These are phyloP conservation scores for Anabas testudineus DNA, from an alignment of 2,797 vertebrate genomes.

Conservation along the genomic window DNA sequence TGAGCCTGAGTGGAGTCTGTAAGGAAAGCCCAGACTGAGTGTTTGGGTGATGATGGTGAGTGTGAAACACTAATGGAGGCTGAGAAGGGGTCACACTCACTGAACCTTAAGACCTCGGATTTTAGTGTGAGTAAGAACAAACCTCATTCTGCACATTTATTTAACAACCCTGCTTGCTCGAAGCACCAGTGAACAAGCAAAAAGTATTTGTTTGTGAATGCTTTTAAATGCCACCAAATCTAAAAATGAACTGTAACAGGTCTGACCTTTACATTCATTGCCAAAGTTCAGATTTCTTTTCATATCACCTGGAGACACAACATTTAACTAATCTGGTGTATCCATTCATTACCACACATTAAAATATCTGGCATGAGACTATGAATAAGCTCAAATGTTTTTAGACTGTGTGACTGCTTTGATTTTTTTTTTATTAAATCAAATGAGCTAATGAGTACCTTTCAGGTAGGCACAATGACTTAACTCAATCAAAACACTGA, in stretches of 20 bases:
- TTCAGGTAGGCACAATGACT: constrained; percentile 71
- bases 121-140: constrained; percentile 35
- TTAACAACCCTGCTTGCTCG: constrained; percentile 11
- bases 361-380: constrained; percentile 63
- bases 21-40: constrained; percentile 53
- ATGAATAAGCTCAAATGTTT: constrained; percentile 68
- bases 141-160: constrained; percentile 36
- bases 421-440: constrained; percentile 85
- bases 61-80: constrained; percentile 65
- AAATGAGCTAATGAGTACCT: constrained; percentile 82
- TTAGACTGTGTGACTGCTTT: constrained; percentile 82
- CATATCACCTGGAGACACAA: constrained; percentile 64
- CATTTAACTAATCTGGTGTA: constrained; percentile 84
- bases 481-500: constrained; percentile 65
- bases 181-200: neutral
- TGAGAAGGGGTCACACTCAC: constrained; percentile 56
- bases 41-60: constrained; percentile 56
- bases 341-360: constrained; percentile 68
- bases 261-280: neutral
- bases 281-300: constrained; percentile 63
- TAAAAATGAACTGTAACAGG: neutral
- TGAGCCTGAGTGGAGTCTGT: constrained; percentile 56
- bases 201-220: neutral
- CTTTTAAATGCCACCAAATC: neutral
- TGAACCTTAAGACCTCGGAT: constrained; percentile 55